phyloP scores from a whole-genome alignment of 2,888 invertebrate genomes.

The Tenthredo notha region DNA sequence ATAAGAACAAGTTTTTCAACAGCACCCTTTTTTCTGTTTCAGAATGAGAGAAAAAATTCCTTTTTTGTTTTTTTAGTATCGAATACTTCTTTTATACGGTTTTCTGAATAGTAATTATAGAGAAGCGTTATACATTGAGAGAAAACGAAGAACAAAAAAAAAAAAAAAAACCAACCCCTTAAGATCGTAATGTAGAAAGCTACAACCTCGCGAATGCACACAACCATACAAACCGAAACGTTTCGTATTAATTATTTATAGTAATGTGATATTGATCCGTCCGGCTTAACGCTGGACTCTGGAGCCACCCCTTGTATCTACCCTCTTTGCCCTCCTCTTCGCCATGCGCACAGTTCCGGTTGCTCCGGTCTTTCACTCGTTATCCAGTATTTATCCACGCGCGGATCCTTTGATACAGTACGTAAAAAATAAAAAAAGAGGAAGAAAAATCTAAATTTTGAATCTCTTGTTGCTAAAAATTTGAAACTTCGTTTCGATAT shows the following conservation, averaged over 20 bases:
- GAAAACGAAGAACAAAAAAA: too few relatives aligned
- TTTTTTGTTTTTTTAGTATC: background rate
- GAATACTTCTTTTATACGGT: too few relatives aligned
- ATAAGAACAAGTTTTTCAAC: too few relatives aligned
- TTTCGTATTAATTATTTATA: slow-evolving; percentile 74
- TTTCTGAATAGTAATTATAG: background rate
- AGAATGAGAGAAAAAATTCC: background rate
- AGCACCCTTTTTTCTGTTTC: too few relatives aligned
- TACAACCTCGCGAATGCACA: background rate
- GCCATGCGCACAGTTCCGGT: slow-evolving; percentile 32
- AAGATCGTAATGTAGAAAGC: background rate
- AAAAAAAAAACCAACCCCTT: background rate
- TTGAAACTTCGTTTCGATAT: background rate
- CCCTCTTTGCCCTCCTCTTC: slow-evolving; percentile 9
- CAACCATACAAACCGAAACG: slow-evolving; percentile 32
- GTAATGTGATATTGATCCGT: slow-evolving; percentile 76
- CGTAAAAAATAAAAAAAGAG: background rate
- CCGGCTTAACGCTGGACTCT: slow-evolving; percentile 62
- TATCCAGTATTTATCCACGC: slow-evolving; percentile 19
- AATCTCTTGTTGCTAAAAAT: background rate
- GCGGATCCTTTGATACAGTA: background rate
- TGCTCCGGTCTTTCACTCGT: slow-evolving; percentile 22
- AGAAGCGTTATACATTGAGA: background rate
- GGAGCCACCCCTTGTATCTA: slow-evolving; percentile 9
- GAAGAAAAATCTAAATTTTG: background rate